Conservation (phyloP, 2,113 vertebrate species). For the Equus quagga region DNA sequence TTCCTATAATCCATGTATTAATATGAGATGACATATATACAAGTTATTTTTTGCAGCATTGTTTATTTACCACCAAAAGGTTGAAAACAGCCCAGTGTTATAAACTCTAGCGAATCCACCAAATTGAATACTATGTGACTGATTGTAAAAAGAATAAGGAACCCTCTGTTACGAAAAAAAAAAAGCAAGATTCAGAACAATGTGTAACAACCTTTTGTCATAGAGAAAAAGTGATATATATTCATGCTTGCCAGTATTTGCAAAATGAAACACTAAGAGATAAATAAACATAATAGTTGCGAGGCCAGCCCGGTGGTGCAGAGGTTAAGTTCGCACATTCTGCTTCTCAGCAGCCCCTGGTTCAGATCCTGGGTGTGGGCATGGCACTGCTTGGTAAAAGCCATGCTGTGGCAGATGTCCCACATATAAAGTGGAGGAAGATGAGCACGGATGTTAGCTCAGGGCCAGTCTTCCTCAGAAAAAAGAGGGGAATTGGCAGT, state of each 20-base stretch:
- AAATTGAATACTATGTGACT: slow-evolving; percentile 5
- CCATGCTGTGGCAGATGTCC: too few relatives aligned
- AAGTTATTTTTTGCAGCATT: background rate
- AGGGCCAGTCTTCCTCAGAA: too few relatives aligned
- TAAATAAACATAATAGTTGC: background rate
- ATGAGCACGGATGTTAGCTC: too few relatives aligned
- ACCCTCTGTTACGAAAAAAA: background rate
- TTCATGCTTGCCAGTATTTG: background rate
- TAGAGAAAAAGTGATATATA: background rate
- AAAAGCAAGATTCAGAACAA: background rate
- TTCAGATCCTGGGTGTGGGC: too few relatives aligned
- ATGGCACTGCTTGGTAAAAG: too few relatives aligned
- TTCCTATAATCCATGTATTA: background rate
- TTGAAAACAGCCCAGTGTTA: background rate
- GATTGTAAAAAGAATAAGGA: background rate
- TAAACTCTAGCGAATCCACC: background rate
- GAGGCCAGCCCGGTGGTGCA: too few relatives aligned
- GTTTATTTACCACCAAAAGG: slow-evolving; percentile 24
- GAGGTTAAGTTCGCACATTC: too few relatives aligned
- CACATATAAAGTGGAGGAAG: too few relatives aligned
- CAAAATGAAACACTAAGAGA: background rate
- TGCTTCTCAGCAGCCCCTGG: too few relatives aligned
- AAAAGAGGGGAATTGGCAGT: too few relatives aligned
- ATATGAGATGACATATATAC: background rate
- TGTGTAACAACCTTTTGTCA: background rate